Percentiles rank a stretch among this genome's conserved stretches.
These are phyloP conservation scores for Xenotilapia flavipinnis DNA, from an alignment of 2,113 vertebrate species.

Conservation along the genomic window DNA sequence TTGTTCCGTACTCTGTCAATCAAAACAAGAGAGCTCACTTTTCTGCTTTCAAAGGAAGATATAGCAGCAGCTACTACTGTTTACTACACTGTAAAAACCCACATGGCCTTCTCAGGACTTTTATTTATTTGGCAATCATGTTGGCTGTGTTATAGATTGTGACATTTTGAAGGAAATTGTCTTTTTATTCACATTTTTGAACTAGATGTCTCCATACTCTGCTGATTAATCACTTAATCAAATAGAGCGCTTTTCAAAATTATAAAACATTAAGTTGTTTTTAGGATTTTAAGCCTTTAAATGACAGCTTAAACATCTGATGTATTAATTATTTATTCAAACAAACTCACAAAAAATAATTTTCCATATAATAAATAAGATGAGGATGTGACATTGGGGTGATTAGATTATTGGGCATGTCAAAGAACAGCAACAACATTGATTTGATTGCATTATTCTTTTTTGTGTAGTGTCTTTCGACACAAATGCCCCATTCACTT, in stretches of 20 bases:
- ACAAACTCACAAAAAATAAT: not conserved
- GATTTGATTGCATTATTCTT: rapidly evolving
- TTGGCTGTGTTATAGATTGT: rapidly evolving
- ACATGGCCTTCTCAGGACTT: rapidly evolving
- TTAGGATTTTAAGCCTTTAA: no score
- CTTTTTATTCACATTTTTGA: not conserved
- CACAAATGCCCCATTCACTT: not conserved
- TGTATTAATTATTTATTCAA: not conserved
- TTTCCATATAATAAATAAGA: rapidly evolving
- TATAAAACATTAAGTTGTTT: no score
- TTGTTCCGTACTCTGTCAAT: not conserved
- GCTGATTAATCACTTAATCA: no score
- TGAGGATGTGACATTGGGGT: not conserved
- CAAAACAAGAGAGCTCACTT: not conserved
- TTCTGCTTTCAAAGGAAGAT: not conserved
- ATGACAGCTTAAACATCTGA: rapidly evolving
- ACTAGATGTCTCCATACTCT: not conserved
- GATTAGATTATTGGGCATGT: not conserved
- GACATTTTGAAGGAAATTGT: not conserved
- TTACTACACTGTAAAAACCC: not conserved
- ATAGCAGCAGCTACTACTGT: not conserved
- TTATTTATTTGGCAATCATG: rapidly evolving
- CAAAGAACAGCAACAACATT: not conserved
- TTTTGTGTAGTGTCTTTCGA: rapidly evolving
- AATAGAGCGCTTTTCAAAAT: no score